Conservation (phyloP, 2,113 vertebrate genomes). For the Sebastes schlegelii region DNA sequence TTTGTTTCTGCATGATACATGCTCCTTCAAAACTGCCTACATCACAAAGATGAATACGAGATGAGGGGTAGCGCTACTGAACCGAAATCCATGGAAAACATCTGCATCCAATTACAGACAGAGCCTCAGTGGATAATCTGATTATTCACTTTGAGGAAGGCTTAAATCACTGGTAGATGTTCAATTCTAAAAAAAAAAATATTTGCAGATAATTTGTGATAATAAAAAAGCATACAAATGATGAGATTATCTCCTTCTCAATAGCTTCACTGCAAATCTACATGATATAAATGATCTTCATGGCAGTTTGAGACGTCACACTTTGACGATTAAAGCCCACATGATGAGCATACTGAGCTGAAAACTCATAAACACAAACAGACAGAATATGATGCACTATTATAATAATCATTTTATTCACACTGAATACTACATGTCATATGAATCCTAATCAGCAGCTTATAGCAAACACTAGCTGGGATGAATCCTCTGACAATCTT, state of each 20-base stretch:
- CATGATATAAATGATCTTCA: neutral
- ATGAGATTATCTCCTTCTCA: neutral
- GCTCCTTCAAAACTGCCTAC: constrained; percentile 36
- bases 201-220: constrained; percentile 26
- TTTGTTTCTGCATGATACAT: constrained; percentile 41
- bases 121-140: constrained; percentile 40
- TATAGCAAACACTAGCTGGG: neutral
- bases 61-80: neutral
- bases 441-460: constrained; percentile 43
- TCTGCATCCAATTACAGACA: constrained; percentile 41
- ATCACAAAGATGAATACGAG: constrained; percentile 37
- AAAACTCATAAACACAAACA: constrained; percentile 21
- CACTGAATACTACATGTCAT: constrained; percentile 2
- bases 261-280: neutral
- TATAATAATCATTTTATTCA: constrained; percentile 5
- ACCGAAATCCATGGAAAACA: constrained; percentile 42
- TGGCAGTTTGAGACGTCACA: constrained; percentile 10
- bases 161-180: constrained; percentile 22
- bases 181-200: constrained; percentile 53
- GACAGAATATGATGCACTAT: neutral
- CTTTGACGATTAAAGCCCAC: constrained; percentile 9
- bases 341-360: neutral
- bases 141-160: constrained; percentile 32
- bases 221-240: constrained; percentile 5
- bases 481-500: constrained; percentile 18